Conservation (phyloP, 2,113 vertebrate genomes). For the Struthio camelus region DNA sequence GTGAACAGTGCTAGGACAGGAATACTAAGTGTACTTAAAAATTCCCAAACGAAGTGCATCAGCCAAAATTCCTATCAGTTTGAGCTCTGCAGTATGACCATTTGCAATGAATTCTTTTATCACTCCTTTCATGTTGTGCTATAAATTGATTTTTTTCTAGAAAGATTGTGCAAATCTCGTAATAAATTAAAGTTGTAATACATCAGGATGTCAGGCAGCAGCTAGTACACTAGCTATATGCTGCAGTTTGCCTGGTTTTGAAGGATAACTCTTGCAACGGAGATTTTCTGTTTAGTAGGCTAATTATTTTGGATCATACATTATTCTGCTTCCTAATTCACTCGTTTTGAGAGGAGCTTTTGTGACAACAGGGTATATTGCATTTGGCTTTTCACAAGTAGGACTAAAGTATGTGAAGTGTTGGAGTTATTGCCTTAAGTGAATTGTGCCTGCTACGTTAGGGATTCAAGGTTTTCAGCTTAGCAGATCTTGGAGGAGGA, state of each 20-base stretch:
- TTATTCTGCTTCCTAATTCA: accelerated
- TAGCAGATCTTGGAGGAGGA: neutral
- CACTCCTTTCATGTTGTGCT: neutral
- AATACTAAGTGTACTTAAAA: neutral
- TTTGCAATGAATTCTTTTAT: neutral
- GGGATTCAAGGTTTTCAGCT: neutral
- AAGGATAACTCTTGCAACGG: neutral
- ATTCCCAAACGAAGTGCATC: neutral
- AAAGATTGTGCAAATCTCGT: neutral
- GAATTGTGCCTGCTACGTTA: neutral
- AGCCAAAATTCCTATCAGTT: neutral
- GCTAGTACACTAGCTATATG: neutral
- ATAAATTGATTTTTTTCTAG: neutral
- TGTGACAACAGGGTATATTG: neutral
- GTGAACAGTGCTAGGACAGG: neutral
- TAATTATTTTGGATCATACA: neutral
- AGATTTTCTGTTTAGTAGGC: neutral
- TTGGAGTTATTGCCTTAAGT: neutral
- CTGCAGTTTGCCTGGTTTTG: neutral
- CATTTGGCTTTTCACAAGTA: neutral
- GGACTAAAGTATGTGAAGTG: neutral
- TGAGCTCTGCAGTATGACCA: neutral
- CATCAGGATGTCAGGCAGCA: neutral
- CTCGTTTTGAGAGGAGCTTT: neutral
- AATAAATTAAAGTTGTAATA: neutral